Conservation (phyloP, 2,797 vertebrate genomes). For the Acropternis orthonyx region DNA sequence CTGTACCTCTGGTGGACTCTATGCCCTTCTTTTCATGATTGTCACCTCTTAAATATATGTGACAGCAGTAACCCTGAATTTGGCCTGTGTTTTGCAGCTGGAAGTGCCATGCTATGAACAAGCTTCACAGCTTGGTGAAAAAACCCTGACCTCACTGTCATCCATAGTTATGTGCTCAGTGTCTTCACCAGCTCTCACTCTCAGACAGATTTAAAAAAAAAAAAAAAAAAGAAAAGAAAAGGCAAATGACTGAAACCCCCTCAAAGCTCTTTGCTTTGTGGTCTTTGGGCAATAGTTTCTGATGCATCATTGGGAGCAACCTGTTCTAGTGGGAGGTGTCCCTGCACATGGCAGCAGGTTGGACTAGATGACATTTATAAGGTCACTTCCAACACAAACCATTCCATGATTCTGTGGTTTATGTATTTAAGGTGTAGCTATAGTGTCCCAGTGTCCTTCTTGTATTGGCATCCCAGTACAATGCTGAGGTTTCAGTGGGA, state of each 20-base stretch:
- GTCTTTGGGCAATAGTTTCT: neutral
- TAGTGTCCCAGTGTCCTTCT: rapidly evolving
- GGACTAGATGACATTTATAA: neutral
- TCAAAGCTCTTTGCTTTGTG: neutral
- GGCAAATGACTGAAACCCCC: neutral
- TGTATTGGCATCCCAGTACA: rapidly evolving
- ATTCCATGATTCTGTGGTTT: neutral
- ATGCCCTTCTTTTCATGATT: slow-evolving; percentile 15
- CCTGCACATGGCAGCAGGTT: neutral
- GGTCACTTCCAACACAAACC: neutral
- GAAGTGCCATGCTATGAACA: slow-evolving; percentile 30
- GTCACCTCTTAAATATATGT: slow-evolving; percentile 27
- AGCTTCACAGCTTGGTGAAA: slow-evolving; percentile 13
- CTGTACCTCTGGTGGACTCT: neutral
- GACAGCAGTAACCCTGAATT: slow-evolving; percentile 23
- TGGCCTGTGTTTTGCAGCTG: slow-evolving; percentile 21
- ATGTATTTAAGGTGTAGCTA: rapidly evolving
- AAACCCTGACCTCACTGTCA: neutral
- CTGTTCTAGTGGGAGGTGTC: neutral
- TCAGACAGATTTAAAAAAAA: neutral
- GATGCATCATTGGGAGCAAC: rapidly evolving
- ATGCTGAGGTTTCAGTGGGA: neutral
- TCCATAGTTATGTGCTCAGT: neutral
- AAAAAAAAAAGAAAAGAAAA: neutral
- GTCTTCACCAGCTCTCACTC: neutral